phyloP scores from a whole-genome alignment of 2,797 vertebrate genomes.

The Apodemus agrarius region DNA sequence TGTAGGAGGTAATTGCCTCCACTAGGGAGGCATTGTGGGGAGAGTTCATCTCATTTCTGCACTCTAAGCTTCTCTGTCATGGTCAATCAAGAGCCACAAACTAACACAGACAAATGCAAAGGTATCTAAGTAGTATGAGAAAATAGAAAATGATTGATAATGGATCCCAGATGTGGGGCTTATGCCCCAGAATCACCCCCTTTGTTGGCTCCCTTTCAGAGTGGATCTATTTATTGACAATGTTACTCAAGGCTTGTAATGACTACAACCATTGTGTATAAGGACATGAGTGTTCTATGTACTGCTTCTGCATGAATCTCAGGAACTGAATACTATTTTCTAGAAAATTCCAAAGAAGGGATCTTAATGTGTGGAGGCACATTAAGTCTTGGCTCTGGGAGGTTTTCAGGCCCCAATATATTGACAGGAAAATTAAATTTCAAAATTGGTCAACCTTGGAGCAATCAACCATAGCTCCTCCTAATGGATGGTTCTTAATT shows the following conservation, averaged over 20 bases:
- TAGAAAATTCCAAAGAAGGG: neutral
- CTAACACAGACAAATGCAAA: neutral
- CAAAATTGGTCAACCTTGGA: slow-evolving; percentile 2
- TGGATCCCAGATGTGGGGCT: neutral
- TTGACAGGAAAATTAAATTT: slow-evolving; percentile 16
- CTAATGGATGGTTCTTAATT: neutral
- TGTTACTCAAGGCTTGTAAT: neutral
- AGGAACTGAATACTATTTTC: neutral
- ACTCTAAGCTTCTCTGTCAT: neutral
- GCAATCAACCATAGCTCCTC: neutral
- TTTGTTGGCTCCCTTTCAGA: neutral
- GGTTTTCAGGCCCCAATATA: neutral
- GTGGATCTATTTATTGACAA: neutral
- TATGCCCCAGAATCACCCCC: neutral
- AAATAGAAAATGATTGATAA: neutral
- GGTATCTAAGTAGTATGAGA: neutral
- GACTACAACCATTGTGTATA: neutral
- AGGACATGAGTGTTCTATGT: neutral
- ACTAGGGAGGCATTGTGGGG: neutral
- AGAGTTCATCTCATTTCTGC: neutral
- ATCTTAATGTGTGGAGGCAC: neutral
- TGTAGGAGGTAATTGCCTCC: slow-evolving; percentile 2
- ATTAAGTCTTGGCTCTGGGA: neutral
- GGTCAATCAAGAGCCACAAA: neutral
- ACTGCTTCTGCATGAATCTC: neutral